These are phyloP conservation scores for Diachasmimorpha longicaudata DNA, from an alignment of 1,140 invertebrate species.

Conservation along the genomic window DNA sequence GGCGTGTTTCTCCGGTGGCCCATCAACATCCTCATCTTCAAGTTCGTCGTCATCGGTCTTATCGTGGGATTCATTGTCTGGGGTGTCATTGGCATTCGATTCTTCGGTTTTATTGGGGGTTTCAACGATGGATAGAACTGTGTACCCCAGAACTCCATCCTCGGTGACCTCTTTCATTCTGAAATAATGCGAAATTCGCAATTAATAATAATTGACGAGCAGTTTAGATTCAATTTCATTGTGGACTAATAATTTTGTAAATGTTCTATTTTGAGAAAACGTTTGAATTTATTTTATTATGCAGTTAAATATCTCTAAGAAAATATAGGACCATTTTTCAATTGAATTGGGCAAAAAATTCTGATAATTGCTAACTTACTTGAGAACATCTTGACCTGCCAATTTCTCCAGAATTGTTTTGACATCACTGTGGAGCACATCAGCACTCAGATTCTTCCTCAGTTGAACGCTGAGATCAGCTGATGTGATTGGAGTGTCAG, in stretches of 20 bases:
- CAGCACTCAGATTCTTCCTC: conserved; percentile 66
- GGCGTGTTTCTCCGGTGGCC: conserved; percentile 46
- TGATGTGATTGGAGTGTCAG: conserved; percentile 81
- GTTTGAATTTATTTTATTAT: too few relatives aligned
- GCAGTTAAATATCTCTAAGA: too few relatives aligned
- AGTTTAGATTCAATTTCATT: too few relatives aligned
- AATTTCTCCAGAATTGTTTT: conserved; percentile 86
- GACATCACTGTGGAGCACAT: conserved; percentile 70
- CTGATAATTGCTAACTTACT: conserved; percentile 45
- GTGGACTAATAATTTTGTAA: too few relatives aligned
- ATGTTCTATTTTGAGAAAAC: too few relatives aligned
- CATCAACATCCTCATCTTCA: conserved; percentile 23
- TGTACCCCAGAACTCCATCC: conserved; percentile 59
- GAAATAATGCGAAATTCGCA: neutral
- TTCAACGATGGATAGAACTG: conserved; percentile 51
- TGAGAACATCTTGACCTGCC: conserved; percentile 85
- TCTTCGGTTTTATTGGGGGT: conserved; percentile 44
- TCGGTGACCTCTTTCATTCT: conserved; percentile 60
- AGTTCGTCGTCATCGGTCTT: conserved; percentile 42
- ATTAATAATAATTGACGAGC: too few relatives aligned
- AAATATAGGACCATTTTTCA: too few relatives aligned
- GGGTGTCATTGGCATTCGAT: conserved; percentile 40
- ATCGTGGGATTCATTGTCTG: conserved; percentile 42
- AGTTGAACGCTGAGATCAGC: conserved; percentile 70
- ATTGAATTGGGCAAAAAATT: conserved; percentile 13